Evolutionary conservation across 2,888 invertebrate species (phyloP).

Genomic region (Cyclophora punctaria): DNA sequence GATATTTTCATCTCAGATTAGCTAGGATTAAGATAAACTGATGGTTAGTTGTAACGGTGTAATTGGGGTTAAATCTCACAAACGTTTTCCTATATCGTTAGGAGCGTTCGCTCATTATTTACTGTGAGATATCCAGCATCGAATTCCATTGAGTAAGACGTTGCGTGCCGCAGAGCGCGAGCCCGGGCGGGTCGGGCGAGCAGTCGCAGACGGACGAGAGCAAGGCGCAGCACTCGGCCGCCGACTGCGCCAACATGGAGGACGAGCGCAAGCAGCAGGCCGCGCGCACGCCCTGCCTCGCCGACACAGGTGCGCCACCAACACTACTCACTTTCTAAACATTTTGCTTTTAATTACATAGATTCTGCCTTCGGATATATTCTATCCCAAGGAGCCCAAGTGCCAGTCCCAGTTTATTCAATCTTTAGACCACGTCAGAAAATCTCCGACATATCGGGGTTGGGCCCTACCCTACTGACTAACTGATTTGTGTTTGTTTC

Average conservation of each 20-base stretch:
- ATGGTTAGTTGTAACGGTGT: too few species aligned
- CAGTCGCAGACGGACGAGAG: constrained; percentile 88
- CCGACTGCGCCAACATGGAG: constrained; percentile 54
- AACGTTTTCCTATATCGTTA: too few species aligned
- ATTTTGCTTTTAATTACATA: too few species aligned
- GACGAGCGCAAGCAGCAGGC: constrained; percentile 65
- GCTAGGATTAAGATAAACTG: too few species aligned
- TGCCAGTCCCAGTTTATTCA: neutral
- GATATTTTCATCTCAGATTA: too few species aligned
- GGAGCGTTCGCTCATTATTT: too few species aligned
- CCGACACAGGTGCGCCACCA: constrained; percentile 81
- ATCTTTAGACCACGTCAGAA: too few species aligned
- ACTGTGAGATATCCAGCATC: neutral
- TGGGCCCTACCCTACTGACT: neutral
- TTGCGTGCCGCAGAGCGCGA: constrained; percentile 19
- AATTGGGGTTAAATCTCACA: too few species aligned
- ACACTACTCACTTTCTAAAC: too few species aligned
- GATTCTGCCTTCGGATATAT: too few species aligned
- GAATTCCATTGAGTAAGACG: neutral
- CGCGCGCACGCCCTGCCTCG: constrained; percentile 79
- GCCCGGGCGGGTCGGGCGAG: constrained; percentile 28
- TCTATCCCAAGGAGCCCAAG: too few species aligned
- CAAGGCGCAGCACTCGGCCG: constrained; percentile 74
- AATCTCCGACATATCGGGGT: neutral
- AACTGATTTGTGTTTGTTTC: constrained; percentile 9